phyloP scores from a whole-genome alignment of 2,797 vertebrate species.

The Acrocephalus scirpaceus region DNA sequence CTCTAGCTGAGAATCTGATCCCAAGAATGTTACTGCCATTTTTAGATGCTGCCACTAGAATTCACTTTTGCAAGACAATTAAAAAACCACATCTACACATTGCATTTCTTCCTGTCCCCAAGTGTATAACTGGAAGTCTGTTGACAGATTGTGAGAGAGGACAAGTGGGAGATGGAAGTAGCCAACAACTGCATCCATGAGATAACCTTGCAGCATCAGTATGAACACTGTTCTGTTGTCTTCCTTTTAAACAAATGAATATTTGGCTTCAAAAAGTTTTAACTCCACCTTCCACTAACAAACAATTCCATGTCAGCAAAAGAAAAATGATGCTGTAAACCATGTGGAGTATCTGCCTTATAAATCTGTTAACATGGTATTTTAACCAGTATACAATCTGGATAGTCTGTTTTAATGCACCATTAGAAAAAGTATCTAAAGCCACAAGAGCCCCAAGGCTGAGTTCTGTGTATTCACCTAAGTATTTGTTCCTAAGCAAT shows the following conservation, averaged over 20 bases:
- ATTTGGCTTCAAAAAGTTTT: neutral
- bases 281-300: neutral
- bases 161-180: neutral
- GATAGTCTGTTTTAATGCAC: neutral
- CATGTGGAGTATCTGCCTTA: neutral
- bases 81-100: neutral
- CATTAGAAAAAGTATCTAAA: neutral
- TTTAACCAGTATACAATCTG: neutral
- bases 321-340: neutral
- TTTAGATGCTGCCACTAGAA: slow-evolving; percentile 14
- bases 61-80: slow-evolving; percentile 5
- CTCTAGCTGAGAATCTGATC: neutral
- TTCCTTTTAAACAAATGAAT: neutral
- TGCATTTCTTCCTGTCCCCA: neutral
- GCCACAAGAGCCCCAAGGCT: neutral
- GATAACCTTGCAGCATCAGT: neutral
- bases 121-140: neutral
- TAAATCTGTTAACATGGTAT: neutral
- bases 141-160: neutral
- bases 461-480: neutral
- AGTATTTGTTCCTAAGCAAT: neutral
- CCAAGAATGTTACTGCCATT: neutral
- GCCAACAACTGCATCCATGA: neutral
- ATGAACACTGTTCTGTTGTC: neutral
- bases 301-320: neutral